Base-by-base conservation (phyloP, 1,140 invertebrate species). In the Papilio dardanus region DNA sequence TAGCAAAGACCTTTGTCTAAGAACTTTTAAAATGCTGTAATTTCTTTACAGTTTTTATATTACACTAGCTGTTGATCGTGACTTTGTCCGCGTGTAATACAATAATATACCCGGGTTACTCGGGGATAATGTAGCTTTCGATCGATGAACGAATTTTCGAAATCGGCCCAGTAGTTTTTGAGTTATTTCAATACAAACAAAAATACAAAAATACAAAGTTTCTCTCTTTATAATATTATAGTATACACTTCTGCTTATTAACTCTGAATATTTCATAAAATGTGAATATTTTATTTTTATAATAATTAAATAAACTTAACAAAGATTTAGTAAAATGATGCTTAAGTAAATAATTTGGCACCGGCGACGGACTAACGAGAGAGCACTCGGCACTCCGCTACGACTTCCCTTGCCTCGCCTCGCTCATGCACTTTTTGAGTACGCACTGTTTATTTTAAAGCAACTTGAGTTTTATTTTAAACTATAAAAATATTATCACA, bases 351-450 rank as follows among this genome's bases (percentile, higher is more conserved):
- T 83, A 81, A 86, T 86, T 77, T 75, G 77, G 76, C 76, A 71
- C 74, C 73, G 79, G 74, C 58, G 77, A 76, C 76, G 71, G 69
- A 78, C 77, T 84, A 84, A 85, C 82, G 85, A 86, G 78, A 84
- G 82, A 62, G 78, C 77, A 19, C 85, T 85, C 83, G 74, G 80
- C 81, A 76, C 81, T 81, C 77, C 19, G 46, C 46, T 54, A 54
- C 10, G 54, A 12, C 10, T 58, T 58, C 12, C 77, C 75, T n/a
- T n/a, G n/a, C n/a, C 77, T 76, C 82, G 82, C 86, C 82, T 79
- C 81, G 81, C 82, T 85, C 77, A 83, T 88, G 84, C 83, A 87
- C 86, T 88, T 87, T 87, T 87, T 83, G 83, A 88, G 85, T 86
- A 86, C 83, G 80, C 84, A 85, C 83, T 89, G 84, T 88, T 89